Base-by-base conservation (phyloP, 2,888 invertebrate genomes). In the Sphaerophoria taeniata region DNA sequence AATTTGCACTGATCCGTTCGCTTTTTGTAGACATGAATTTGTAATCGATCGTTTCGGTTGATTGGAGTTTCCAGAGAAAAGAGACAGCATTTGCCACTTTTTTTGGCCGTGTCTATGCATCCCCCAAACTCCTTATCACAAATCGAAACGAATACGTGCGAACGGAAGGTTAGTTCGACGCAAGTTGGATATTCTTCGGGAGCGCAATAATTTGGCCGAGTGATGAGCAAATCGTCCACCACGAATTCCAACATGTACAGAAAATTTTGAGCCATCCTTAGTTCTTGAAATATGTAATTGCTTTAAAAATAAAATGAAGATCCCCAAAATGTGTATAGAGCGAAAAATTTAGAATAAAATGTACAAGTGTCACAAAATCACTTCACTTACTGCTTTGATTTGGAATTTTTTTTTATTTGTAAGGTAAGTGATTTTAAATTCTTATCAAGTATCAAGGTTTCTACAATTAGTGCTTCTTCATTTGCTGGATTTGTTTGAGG, bases 401-500 rank as follows among this genome's bases (percentile, higher is more conserved):
- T 9, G 39, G 11, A 12, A 4, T 6, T 6, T 6, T 43, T 43
- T 43, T 6, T 43, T 43, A 9, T 9, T 71, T 61, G 9, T 31
- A 60, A 69, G 36, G 14, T 47, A 39, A 12, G 60, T 24, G 14
- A 73, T 79, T 79, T 56, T 49, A 14, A 49, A 63, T 14, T 71
- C 5, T 55, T 55, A 24, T 24, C 24, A 24, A 24, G 24, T 24
- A 24, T 2, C 24, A 45, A 56, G 3, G 6, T 43, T 11, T 9
- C 43, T 43, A 43, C 16, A 47, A 24, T 51, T 73, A 77, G 9
- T 31, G 33, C 43, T 88, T 88, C 88, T 89, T 92, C 89, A 89
- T 89, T 82, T 93, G 93, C 90, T 96, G 94, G 88, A 97, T 96
- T 91, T 96, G 95, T 89, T 96, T 95, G 14, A 97, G 92, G 70